Evolutionary conservation across 1,140 invertebrate species (phyloP).

Genomic region (Drosophila arawakana): DNA sequence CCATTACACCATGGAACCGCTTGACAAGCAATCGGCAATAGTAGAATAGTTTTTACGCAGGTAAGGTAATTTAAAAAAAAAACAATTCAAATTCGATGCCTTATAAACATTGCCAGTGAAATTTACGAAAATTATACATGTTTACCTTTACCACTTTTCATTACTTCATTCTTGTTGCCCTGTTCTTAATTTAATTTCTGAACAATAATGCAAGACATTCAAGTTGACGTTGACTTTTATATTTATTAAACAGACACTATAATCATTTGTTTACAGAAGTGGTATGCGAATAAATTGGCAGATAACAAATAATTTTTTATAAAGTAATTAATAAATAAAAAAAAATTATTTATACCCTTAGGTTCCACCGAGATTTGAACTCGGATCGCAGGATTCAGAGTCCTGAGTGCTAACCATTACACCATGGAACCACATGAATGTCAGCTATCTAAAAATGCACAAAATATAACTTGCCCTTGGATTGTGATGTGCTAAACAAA

Average conservation of each 20-base stretch:
- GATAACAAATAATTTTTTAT: not conserved
- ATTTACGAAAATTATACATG: too few species aligned
- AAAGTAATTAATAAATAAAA: not conserved
- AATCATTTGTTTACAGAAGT: too few species aligned
- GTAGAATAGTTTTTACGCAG: not conserved
- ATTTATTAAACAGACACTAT: too few species aligned
- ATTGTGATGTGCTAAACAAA: not conserved
- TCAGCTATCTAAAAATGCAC: not conserved
- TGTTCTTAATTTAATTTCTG: too few species aligned
- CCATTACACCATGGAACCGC: constrained; percentile 92
- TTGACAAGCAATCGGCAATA: not conserved
- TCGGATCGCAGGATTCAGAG: constrained; percentile 95
- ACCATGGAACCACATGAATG: constrained; percentile 87
- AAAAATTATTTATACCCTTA: constrained; percentile 55
- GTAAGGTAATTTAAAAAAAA: too few species aligned
- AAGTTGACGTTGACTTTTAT: too few species aligned
- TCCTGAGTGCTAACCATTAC: constrained; percentile 96
- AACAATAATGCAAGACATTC: too few species aligned
- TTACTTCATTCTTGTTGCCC: too few species aligned
- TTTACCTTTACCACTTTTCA: too few species aligned
- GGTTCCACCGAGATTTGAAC: constrained; percentile 93
- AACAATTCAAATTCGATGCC: too few species aligned
- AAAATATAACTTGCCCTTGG: constrained; percentile 2
- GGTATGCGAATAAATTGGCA: not conserved
- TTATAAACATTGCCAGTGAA: too few species aligned